Conservation (phyloP, 2,113 vertebrate genomes). For the Theristicus caerulescens region DNA sequence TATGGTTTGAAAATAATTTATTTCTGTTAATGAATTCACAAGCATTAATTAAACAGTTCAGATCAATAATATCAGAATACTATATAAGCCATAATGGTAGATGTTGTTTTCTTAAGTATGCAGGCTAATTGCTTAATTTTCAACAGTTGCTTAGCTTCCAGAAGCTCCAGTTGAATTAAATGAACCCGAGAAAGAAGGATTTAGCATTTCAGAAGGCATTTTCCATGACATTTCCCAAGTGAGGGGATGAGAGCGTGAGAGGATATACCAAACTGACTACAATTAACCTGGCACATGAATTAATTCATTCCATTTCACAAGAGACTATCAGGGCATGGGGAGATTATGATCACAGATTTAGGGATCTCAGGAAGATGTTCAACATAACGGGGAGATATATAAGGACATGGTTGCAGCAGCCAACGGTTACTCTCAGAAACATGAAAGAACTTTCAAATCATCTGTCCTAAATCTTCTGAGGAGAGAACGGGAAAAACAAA, state of each 20-base stretch:
- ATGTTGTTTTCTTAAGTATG: neutral
- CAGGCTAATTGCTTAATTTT: slow-evolving; percentile 28
- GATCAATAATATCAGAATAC: neutral
- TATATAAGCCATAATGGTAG: neutral
- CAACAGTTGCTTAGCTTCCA: slow-evolving; percentile 22
- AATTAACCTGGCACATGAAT: neutral
- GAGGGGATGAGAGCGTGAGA: neutral
- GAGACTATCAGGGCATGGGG: neutral
- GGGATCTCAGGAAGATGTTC: neutral
- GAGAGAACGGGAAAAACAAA: no score
- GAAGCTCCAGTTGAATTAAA: slow-evolving; percentile 40
- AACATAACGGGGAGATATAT: neutral
- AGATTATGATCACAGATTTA: neutral
- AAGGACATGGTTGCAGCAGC: neutral
- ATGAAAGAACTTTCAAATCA: neutral
- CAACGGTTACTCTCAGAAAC: neutral
- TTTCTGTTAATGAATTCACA: neutral
- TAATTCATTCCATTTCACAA: neutral
- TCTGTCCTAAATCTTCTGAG: neutral
- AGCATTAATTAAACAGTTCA: neutral
- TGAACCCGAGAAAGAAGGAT: slow-evolving; percentile 16
- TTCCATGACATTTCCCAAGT: slow-evolving; percentile 7
- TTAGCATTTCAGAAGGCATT: slow-evolving; percentile 46
- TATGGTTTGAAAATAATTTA: neutral
- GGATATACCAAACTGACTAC: neutral